These are phyloP conservation scores for Pseudococcus viburni DNA, from an alignment of 2,888 invertebrate species.

Conservation along the genomic window DNA sequence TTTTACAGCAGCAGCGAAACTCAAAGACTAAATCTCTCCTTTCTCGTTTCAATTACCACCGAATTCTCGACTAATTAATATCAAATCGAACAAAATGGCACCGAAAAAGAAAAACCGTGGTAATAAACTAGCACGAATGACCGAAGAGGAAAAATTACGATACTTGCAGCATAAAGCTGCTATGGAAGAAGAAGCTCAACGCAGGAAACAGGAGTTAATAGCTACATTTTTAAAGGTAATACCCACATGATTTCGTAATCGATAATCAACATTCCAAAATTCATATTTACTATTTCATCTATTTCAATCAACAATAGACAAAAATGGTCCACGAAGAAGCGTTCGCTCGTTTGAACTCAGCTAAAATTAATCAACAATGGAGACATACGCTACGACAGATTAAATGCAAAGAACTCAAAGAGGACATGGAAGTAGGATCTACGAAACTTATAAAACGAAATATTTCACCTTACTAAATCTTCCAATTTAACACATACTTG, in stretches of 20 bases:
- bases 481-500: neutral
- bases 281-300: neutral
- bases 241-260: constrained; percentile 67
- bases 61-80: neutral
- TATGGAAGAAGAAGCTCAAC: constrained; percentile 84
- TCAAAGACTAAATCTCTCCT: neutral
- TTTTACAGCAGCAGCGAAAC: neutral
- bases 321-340: constrained; percentile 87
- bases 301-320: constrained; percentile 74
- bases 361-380: constrained; percentile 90
- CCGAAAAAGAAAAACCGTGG: constrained; percentile 81
- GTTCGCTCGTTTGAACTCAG: constrained; percentile 83
- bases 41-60: neutral
- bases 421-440: constrained; percentile 77
- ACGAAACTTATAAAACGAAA: neutral
- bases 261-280: neutral
- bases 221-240: constrained; percentile 84
- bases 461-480: neutral
- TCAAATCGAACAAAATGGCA: constrained; percentile 70
- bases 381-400: constrained; percentile 82
- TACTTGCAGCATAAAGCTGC: constrained; percentile 88
- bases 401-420: constrained; percentile 82
- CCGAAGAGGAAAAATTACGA: constrained; percentile 85
- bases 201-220: constrained; percentile 85
- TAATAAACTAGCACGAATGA: constrained; percentile 86